Evolutionary conservation across 2,113 vertebrate genomes (phyloP).

Genomic region (Nothobranchius furzeri): DNA sequence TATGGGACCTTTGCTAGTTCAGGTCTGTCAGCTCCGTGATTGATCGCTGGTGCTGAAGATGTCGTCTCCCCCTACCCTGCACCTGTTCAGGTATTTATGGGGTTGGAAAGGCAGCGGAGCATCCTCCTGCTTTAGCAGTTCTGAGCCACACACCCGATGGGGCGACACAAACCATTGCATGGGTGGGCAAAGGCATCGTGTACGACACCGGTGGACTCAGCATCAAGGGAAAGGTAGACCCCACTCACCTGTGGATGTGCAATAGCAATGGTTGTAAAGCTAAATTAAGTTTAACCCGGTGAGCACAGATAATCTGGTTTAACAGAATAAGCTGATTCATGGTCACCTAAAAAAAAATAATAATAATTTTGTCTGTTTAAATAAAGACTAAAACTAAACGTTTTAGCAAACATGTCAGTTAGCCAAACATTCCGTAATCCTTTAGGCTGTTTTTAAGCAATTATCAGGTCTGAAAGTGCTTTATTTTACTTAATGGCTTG

Average conservation of each 20-base stretch:
- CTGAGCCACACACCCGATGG: slow-evolving; percentile 93
- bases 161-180: slow-evolving; percentile 96
- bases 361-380: too few relatives aligned
- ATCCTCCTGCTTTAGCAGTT: slow-evolving; percentile 91
- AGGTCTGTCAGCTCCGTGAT: too few relatives aligned
- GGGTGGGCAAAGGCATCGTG: slow-evolving; percentile 98
- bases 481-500: too few relatives aligned
- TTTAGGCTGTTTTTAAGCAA: too few relatives aligned
- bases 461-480: too few relatives aligned
- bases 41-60: not conserved
- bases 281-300: not conserved
- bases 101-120: slow-evolving; percentile 92
- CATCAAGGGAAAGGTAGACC: slow-evolving; percentile 93
- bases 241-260: not conserved
- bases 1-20: too few relatives aligned
- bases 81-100: slow-evolving; percentile 89
- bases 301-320: too few relatives aligned
- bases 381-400: too few relatives aligned
- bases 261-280: not conserved
- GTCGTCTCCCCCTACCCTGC: not conserved
- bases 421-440: too few relatives aligned
- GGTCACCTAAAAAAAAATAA: too few relatives aligned
- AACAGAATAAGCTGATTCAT: too few relatives aligned
- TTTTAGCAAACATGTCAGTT: too few relatives aligned
- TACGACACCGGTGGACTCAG: slow-evolving; percentile 98